Conservation (phyloP, 2,888 invertebrate species). For the Ornithoptera priamus region DNA sequence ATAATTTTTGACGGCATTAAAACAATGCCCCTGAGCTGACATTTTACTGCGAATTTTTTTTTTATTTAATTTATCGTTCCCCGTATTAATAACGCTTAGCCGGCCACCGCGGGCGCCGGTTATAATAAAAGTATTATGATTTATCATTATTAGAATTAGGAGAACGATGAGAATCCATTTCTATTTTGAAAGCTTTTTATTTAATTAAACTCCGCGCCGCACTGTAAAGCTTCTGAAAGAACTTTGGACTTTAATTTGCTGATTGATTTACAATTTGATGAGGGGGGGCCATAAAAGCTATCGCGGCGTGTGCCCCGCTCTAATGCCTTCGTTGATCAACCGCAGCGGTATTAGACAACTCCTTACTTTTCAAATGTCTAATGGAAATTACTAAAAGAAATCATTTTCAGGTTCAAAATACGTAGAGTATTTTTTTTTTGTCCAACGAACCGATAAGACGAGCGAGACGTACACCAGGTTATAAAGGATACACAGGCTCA, state of each 20-base stretch:
- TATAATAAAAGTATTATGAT: constrained; percentile 19
- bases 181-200: constrained; percentile 15
- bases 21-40: constrained; percentile 9
- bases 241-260: constrained; percentile 7
- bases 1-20: constrained; percentile 11
- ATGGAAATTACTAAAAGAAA: too few species aligned
- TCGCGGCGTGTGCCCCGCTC: too few species aligned
- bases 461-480: too few species aligned
- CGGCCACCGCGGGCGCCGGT: constrained; percentile 11
- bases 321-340: too few species aligned
- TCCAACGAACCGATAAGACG: too few species aligned
- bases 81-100: constrained; percentile 24
- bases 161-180: constrained; percentile 13
- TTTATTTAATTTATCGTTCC: constrained; percentile 19
- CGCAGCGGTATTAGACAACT: too few species aligned
- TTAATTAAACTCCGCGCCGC: constrained; percentile 3
- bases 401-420: too few species aligned
- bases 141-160: constrained; percentile 23
- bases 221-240: constrained; percentile 7
- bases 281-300: background rate
- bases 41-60: constrained; percentile 4
- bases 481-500: too few species aligned
- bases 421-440: too few species aligned
- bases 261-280: constrained; percentile 24
- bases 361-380: too few species aligned